Evolutionary conservation across 2,888 invertebrate species (phyloP), one percentile per base, ranked within the genome.

Genomic region (Asteroscopus sphinx): DNA sequence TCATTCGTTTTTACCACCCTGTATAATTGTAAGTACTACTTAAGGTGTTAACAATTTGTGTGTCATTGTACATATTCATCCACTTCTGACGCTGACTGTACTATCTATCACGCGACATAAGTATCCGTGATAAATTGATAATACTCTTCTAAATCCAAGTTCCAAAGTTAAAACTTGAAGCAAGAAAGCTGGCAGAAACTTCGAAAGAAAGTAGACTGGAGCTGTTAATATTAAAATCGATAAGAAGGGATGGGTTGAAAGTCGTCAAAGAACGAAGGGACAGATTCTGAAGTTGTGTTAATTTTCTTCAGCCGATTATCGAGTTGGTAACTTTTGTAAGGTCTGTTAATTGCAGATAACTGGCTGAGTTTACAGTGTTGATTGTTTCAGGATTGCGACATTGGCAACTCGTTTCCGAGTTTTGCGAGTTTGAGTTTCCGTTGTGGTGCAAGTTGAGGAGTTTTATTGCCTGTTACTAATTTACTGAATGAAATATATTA

Each of bases 291-390:
- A 77, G 51, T 61, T 66, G 32, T 68, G 71, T 77, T 74, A 77
- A 75, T 74, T 74, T 71, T 53, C 62, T 54, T 65, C 53, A 65
- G 21, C 35, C 74, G 60, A 61, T 74, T 77, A 77, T 61, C 52
- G 54, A 68, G 68, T 63, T 62, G 28, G 33, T 75, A 72, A 73
- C 68, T 72, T 73, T 65, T 74, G 73, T 63, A 73, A 80, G 76
- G 79, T 76, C 82, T 86, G 86, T 79, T 86, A 87, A 86, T 86
- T 81, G 79, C 73, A 82, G 84, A 86, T 85, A 85, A 81, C 77
- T 82, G 77, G 66, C 62, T 65, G 80, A 85, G 79, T 82, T 85
- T 69, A 58, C 59, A 46, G 57, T 79, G 83, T 80, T 82, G 81
- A 83, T 86, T 83, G 84, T 85, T 83, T 76, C 76, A 73, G 71